Evolutionary conservation across 2,113 vertebrate species (phyloP), one percentile per base, ranked within the genome.

Genomic region (Tor tambroides): DNA sequence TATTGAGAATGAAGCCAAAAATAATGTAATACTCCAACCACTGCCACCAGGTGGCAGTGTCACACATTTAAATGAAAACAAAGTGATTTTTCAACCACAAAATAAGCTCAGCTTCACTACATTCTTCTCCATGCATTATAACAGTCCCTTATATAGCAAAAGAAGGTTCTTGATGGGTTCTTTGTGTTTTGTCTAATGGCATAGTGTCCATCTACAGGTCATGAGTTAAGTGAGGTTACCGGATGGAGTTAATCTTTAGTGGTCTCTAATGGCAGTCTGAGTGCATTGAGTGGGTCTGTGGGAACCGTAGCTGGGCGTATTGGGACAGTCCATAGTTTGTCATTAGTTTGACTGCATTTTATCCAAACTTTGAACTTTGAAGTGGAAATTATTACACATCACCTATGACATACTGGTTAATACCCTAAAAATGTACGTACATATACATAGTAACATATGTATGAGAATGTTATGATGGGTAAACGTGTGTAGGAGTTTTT

Each of bases 1-100:
- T 23, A 35, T 23, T 21, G 5, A 32, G 9, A 79, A 30, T 51
- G 19, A 78, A 28, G 54, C 59, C 19, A 67, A 56, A 56, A n/a
- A 19, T 26, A 12, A 51, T 28, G 10, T 26, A 35, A 43, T 8
- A 21, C 41, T 17, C 12, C 17, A 76, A 26, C 5, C 1, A 21
- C 4, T 11, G 17, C 54, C 88, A 87, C 85, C 67, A 85, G 89
- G 35, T 84, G 86, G 86, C 86, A 88, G 11, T 84, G 56, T 76
- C 69, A 46, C 43, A 28, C 69, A 80, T 67, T 67, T 30, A 69
- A 67, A 51, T 38, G 17, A 59, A 12, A 3, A 49, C 46, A 9
- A 14, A 61, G 23, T 23, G 4, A 0, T 72, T 72, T 38, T 72
- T 23, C 19, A 41, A 7, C 19, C 28, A 35, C 21, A 61, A n/a